Conservation (phyloP, 2,888 invertebrate genomes). For the Cheilosia scutellata region DNA sequence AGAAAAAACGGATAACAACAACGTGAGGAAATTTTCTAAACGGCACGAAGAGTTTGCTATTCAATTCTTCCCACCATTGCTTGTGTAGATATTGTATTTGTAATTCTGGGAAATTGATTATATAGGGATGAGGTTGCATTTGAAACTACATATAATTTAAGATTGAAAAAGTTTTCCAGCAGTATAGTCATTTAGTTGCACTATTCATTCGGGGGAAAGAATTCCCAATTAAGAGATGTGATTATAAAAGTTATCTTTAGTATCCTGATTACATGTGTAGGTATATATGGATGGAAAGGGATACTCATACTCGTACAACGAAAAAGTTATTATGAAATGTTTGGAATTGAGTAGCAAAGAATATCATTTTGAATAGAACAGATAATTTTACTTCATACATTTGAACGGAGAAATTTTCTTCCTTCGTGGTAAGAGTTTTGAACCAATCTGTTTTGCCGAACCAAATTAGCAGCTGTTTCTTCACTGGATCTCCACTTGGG, state of each 20-base stretch:
- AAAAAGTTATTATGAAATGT: too few species aligned
- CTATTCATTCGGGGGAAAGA: not conserved
- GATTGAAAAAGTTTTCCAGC: slow-evolving; percentile 44
- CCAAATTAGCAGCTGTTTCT: too few species aligned
- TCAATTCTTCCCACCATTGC: slow-evolving; percentile 26
- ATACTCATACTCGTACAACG: too few species aligned
- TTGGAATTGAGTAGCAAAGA: too few species aligned
- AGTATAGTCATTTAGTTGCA: slow-evolving; percentile 3
- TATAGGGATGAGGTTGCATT: slow-evolving; percentile 22
- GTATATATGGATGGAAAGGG: too few species aligned
- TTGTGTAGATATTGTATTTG: not conserved
- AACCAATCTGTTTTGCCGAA: too few species aligned
- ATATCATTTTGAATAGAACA: too few species aligned
- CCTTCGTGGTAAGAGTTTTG: too few species aligned
- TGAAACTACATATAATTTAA: slow-evolving; percentile 5
- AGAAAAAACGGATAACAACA: slow-evolving; percentile 20
- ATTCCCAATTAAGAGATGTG: not conserved
- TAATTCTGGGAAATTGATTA: slow-evolving; percentile 53
- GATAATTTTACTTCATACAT: too few species aligned
- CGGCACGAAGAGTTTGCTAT: slow-evolving; percentile 56
- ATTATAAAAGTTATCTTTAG: not conserved
- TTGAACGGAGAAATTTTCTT: too few species aligned
- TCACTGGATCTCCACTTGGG: too few species aligned
- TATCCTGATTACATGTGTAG: too few species aligned
- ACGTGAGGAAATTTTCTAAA: slow-evolving; percentile 40